phyloP scores from a whole-genome alignment of 2,113 vertebrate species.

The Scomber japonicus region DNA sequence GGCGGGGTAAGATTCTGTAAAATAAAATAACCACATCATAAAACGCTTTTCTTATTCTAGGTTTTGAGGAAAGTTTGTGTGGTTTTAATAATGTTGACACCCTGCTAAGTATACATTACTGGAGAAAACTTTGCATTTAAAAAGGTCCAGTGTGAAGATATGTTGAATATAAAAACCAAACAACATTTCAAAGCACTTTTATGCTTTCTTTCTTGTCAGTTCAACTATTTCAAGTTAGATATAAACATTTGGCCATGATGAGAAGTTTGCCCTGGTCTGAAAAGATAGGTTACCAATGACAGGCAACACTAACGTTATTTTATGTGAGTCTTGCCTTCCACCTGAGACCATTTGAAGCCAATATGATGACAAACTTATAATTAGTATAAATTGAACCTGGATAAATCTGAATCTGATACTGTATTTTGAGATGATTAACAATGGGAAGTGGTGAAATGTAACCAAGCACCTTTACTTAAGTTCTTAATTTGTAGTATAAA shows the following conservation, averaged over 20 bases:
- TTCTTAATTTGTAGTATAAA: no score
- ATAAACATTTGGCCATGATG: neutral
- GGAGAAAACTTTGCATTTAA: neutral
- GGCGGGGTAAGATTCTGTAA: neutral
- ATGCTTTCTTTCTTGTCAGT: neutral
- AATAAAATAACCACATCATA: neutral
- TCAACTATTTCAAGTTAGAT: neutral
- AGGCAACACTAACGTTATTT: neutral
- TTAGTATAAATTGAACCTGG: neutral
- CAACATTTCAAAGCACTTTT: neutral
- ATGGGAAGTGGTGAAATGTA: neutral
- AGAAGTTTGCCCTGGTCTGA: neutral
- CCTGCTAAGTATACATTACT: neutral
- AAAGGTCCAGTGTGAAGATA: conserved; percentile 10
- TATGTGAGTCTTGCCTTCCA: neutral
- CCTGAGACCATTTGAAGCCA: neutral
- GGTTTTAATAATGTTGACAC: conserved; percentile 6
- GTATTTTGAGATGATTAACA: no score
- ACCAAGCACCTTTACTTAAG: no score
- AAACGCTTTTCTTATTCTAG: neutral
- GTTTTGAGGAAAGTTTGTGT: conserved; percentile 1
- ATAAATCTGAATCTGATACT: no score
- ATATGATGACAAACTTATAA: neutral
- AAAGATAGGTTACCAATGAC: neutral
- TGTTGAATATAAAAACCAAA: neutral